Conservation (phyloP, 2,888 invertebrate genomes). For the Cheiracanthium punctorium region DNA sequence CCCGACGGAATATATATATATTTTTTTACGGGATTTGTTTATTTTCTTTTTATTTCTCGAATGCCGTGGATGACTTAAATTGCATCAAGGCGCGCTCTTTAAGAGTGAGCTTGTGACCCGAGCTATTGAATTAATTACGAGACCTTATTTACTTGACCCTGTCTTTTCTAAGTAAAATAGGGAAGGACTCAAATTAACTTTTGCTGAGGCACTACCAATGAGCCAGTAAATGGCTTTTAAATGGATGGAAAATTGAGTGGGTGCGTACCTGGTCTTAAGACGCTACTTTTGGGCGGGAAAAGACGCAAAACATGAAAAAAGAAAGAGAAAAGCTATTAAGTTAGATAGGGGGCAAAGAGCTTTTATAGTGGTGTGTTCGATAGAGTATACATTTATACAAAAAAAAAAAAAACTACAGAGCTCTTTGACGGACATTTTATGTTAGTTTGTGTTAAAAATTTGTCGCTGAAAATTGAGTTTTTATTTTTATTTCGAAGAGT, state of each 20-base stretch:
- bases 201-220: not conserved
- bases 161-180: not conserved
- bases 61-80: not conserved
- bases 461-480: too few relatives aligned
- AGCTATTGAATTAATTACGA: conserved; percentile 1
- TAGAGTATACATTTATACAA: not conserved
- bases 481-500: too few relatives aligned
- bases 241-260: not conserved
- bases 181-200: not conserved
- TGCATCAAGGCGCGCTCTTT: not conserved
- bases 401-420: too few relatives aligned
- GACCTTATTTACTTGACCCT: not conserved
- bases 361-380: not conserved
- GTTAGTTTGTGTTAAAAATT: too few relatives aligned
- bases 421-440: not conserved
- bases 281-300: not conserved
- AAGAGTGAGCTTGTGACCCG: not conserved
- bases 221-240: not conserved
- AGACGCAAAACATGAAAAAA: too few relatives aligned
- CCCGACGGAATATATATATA: not conserved
- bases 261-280: not conserved
- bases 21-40: too few relatives aligned
- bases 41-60: not conserved
- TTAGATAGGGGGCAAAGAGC: not conserved
- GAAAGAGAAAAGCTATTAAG: not conserved